A percentile compares a stretch with the other conserved stretches of the same genome.
phyloP scores from a whole-genome alignment of 2,113 vertebrate genomes.

The Oryzias javanicus region DNA sequence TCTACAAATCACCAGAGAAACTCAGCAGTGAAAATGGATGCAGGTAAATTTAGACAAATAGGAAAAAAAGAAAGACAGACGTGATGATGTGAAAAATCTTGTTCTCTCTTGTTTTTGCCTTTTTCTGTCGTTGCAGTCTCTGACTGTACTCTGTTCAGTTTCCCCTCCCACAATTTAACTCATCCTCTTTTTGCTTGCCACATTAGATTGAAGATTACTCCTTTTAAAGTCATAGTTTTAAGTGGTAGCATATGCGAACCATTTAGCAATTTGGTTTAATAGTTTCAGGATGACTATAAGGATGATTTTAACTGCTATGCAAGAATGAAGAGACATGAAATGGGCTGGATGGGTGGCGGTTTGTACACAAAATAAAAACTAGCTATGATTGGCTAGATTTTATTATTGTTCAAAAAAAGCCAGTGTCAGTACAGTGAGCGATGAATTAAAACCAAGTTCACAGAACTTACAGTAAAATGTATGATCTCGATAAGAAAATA shows the following conservation, averaged over 20 bases:
- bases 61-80: neutral
- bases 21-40: too few species aligned
- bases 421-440: conserved; percentile 45
- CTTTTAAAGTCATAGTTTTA: conserved; percentile 71
- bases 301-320: conserved; percentile 66
- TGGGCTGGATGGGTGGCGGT: conserved; percentile 35
- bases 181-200: conserved; percentile 57
- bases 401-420: conserved; percentile 34
- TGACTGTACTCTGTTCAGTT: conserved; percentile 26
- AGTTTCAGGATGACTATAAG: conserved; percentile 76
- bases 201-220: conserved; percentile 73
- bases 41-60: conserved; percentile 8
- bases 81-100: conserved; percentile 30
- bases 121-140: conserved; percentile 24
- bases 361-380: conserved; percentile 31
- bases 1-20: too few species aligned
- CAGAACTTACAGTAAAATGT: conserved; percentile 15
- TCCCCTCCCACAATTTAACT: conserved; percentile 35
- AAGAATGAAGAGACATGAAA: conserved; percentile 27
- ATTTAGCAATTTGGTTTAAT: conserved; percentile 78
- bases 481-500: too few species aligned
- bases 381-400: conserved; percentile 52
- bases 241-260: conserved; percentile 77
- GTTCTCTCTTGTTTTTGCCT: conserved; percentile 14
- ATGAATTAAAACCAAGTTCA: conserved; percentile 40